Conservation (phyloP, 2,888 invertebrate species). For the Acleris cristana region DNA sequence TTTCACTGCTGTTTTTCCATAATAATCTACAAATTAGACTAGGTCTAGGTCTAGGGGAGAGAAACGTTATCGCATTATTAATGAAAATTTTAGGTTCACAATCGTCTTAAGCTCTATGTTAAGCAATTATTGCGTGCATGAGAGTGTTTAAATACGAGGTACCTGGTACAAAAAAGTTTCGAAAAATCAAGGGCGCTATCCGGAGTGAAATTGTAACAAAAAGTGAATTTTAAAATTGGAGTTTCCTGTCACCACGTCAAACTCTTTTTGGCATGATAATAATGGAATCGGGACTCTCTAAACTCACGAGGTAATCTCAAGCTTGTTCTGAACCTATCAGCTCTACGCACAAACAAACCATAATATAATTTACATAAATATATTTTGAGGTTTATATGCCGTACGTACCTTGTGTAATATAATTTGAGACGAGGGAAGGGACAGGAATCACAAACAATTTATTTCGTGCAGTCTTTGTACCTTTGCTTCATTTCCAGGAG, state of each 20-base stretch:
- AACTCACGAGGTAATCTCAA: constrained; percentile 1
- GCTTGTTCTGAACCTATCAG: constrained; percentile 4
- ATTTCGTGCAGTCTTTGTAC: constrained; percentile 30
- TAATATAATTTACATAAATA: constrained; percentile 31
- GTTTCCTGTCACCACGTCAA: background rate
- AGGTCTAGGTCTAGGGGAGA: too few species aligned
- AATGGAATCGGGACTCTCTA: background rate
- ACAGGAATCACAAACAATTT: constrained; percentile 34
- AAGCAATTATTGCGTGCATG: too few species aligned
- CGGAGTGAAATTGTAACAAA: too few species aligned
- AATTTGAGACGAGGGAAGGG: constrained; percentile 23
- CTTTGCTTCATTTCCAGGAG: constrained; percentile 17
- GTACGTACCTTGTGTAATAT: constrained; percentile 16
- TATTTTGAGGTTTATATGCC: constrained; percentile 15
- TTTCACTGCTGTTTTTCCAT: too few species aligned
- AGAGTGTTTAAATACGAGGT: too few species aligned
- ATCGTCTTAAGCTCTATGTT: too few species aligned
- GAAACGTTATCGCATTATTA: too few species aligned
- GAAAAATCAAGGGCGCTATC: too few species aligned
- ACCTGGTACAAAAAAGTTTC: too few species aligned
- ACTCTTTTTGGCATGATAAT: background rate
- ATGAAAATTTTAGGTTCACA: too few species aligned
- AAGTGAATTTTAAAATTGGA: too few species aligned
- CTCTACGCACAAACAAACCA: constrained; percentile 5
- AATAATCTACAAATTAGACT: too few species aligned